Conservation (phyloP, 35 echinoderm and acorn worm genomes). For the Diadema setosum region DNA sequence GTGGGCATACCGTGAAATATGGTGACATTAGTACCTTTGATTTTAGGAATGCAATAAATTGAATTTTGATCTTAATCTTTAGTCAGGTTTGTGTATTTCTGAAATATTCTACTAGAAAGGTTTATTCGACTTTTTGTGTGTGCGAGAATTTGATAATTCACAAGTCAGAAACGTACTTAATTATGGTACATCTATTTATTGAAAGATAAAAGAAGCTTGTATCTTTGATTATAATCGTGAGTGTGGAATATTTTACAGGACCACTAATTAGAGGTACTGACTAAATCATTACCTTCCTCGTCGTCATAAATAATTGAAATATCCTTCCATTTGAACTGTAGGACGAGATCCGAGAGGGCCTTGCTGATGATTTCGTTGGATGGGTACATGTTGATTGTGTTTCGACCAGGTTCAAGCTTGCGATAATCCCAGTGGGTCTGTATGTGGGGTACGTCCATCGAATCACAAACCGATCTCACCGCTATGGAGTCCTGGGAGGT, state of each 20-base stretch:
- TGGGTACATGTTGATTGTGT: conserved; percentile 33
- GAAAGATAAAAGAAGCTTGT: background rate
- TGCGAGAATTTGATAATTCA: too few relatives aligned
- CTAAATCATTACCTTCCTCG: conserved; percentile 33
- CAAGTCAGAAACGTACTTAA: too few relatives aligned
- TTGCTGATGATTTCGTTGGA: background rate
- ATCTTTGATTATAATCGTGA: too few relatives aligned
- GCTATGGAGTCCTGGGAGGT: background rate
- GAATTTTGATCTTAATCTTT: too few relatives aligned
- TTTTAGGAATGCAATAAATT: too few relatives aligned
- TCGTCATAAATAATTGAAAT: conserved; percentile 48
- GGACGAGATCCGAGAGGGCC: background rate
- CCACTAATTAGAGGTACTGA: background rate
- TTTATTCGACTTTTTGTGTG: too few relatives aligned
- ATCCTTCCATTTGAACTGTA: conserved; percentile 2
- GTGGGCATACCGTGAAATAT: too few relatives aligned
- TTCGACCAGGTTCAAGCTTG: background rate
- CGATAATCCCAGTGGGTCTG: conserved; percentile 27
- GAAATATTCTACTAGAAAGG: too few relatives aligned
- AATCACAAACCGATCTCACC: conserved; percentile 28
- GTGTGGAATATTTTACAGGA: background rate
- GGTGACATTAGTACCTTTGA: too few relatives aligned
- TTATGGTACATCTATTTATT: background rate
- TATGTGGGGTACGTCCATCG: conserved; percentile 31
- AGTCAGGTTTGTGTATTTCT: too few relatives aligned